Conservation (phyloP, 2,888 invertebrate species). For the Eupithecia inturbata region DNA sequence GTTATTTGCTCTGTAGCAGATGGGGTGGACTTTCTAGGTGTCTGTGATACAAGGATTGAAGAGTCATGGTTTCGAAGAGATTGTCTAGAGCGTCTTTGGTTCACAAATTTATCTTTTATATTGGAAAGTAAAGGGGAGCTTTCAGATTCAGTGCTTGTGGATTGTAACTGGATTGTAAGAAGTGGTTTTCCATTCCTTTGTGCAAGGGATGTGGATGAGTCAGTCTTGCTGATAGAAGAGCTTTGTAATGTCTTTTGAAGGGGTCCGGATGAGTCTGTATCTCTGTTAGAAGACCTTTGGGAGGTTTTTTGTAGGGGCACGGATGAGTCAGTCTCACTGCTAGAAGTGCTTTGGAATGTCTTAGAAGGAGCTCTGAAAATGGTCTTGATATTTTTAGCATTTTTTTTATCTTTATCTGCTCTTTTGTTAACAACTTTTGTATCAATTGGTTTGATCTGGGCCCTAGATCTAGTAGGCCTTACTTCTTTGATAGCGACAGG, state of each 20-base stretch:
- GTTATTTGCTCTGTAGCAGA: conserved; percentile 47
- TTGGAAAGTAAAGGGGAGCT: background rate
- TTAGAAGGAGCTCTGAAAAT: conserved; percentile 34
- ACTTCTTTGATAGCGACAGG: conserved; percentile 24
- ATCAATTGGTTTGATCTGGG: conserved; percentile 36
- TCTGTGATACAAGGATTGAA: conserved; percentile 25
- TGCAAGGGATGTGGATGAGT: conserved; percentile 19
- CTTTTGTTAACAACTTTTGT: conserved; percentile 38
- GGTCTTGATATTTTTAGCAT: conserved; percentile 42
- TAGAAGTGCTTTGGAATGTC: conserved; percentile 1
- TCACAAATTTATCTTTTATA: conserved; percentile 12
- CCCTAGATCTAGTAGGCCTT: conserved; percentile 41
- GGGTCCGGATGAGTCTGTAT: background rate
- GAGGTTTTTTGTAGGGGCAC: conserved; percentile 8
- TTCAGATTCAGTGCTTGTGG: conserved; percentile 19
- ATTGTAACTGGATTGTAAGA: conserved; percentile 9
- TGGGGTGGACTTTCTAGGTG: conserved; percentile 20
- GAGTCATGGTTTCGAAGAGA: conserved; percentile 39
- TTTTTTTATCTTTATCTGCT: conserved; percentile 38
- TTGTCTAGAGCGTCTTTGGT: conserved; percentile 34
- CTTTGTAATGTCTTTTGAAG: conserved; percentile 36
- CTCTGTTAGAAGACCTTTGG: background rate
- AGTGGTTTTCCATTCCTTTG: conserved; percentile 8
- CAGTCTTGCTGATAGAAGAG: conserved; percentile 52
- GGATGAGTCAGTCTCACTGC: background rate